These are phyloP conservation scores for Nomada ruficornis DNA, from an alignment of 2,888 invertebrate genomes.

Conservation along the genomic window DNA sequence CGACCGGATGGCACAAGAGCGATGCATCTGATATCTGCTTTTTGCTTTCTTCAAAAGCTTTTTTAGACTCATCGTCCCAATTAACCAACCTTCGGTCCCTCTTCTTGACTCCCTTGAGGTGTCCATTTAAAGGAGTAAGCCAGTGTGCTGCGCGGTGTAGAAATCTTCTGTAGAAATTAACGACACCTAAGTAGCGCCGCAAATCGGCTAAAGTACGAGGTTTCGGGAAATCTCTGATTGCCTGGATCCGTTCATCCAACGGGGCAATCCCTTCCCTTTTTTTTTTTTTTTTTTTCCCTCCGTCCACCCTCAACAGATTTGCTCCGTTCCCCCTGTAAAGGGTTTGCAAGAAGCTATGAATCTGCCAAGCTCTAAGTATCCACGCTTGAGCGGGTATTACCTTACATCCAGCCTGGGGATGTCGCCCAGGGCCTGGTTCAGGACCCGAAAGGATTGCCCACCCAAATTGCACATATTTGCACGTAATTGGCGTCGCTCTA, in stretches of 20 bases:
- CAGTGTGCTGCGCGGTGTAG: not conserved
- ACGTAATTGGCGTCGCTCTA: too few species aligned
- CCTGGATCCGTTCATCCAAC: not conserved
- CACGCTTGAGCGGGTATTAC: too few species aligned
- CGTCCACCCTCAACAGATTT: too few species aligned
- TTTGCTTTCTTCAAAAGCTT: conserved; percentile 56
- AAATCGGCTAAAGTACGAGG: not conserved
- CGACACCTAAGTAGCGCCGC: not conserved
- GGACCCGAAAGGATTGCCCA: too few species aligned
- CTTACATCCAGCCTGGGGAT: too few species aligned
- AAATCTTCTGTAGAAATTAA: conserved; percentile 40
- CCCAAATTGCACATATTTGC: too few species aligned
- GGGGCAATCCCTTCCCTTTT: not conserved
- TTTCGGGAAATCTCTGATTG: not conserved
- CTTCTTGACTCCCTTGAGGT: not conserved
- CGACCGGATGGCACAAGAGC: conserved; percentile 25
- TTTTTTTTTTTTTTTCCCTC: too few species aligned
- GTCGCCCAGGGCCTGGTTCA: too few species aligned
- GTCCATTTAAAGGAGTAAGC: not conserved
- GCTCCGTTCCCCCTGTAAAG: too few species aligned
- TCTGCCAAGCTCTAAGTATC: too few species aligned
- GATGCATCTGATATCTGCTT: conserved; percentile 66
- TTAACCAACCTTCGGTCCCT: conserved; percentile 17
- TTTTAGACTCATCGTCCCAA: not conserved
- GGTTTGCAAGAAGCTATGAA: too few species aligned